Evolutionary conservation across 1,140 invertebrate species (phyloP).

Genomic region (Chironomus tepperi): DNA sequence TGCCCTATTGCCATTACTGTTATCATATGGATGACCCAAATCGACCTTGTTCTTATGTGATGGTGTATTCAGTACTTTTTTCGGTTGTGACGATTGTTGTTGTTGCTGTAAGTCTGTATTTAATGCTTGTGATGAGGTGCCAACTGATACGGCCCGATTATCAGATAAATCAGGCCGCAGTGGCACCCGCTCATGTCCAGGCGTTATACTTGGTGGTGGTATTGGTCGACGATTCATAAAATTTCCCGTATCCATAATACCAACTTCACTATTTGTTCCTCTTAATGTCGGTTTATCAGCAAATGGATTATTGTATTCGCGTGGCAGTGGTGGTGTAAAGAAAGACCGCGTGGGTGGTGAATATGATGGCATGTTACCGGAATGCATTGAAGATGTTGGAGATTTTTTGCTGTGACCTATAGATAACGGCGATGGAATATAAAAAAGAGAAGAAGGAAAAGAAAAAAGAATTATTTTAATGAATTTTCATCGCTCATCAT

Average conservation of each 20-base stretch:
- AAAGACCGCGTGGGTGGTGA: slow-evolving; percentile 65
- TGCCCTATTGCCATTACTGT: slow-evolving; percentile 33
- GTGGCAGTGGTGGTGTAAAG: slow-evolving; percentile 68
- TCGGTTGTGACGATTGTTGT: slow-evolving; percentile 40
- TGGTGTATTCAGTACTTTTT: slow-evolving; percentile 64
- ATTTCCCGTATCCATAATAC: slow-evolving; percentile 42
- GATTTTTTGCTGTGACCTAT: slow-evolving; percentile 34
- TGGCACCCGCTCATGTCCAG: slow-evolving; percentile 68
- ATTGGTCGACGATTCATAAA: slow-evolving; percentile 58
- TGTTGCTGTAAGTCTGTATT: slow-evolving; percentile 28
- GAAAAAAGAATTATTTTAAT: too few species aligned
- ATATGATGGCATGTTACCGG: slow-evolving; percentile 63
- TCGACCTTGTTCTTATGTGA: slow-evolving; percentile 44
- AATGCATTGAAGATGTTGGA: slow-evolving; percentile 44
- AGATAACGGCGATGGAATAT: too few species aligned
- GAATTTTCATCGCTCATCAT: too few species aligned
- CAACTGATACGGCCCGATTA: background rate
- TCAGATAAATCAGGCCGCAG: slow-evolving; percentile 48
- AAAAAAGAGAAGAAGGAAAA: too few species aligned
- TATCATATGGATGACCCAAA: slow-evolving; percentile 31
- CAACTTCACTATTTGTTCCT: slow-evolving; percentile 49
- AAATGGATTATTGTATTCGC: slow-evolving; percentile 69
- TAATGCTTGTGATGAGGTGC: slow-evolving; percentile 20
- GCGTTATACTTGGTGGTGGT: slow-evolving; percentile 63
- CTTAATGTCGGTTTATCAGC: slow-evolving; percentile 72